phyloP scores from a whole-genome alignment of 1,140 invertebrate genomes.

The Leptopilina boulardi region DNA sequence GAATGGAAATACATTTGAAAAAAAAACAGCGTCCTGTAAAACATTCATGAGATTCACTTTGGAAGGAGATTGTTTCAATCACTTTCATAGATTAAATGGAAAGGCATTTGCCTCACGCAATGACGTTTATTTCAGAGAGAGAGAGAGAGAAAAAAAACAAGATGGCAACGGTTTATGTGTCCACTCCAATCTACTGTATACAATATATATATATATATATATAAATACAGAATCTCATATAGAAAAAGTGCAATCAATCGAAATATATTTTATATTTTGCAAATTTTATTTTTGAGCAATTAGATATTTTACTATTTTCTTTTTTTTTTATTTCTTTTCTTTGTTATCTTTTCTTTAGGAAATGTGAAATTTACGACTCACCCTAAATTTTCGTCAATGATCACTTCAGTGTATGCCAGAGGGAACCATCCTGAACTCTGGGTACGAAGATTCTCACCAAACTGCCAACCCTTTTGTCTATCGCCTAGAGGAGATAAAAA shows the following conservation, averaged over 20 bases:
- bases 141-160: no score
- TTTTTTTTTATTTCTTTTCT: neutral
- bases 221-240: no score
- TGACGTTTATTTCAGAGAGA: constrained; percentile 15
- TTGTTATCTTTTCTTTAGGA: neutral
- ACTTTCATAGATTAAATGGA: constrained; percentile 21
- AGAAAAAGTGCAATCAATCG: no score
- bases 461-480: constrained; percentile 96
- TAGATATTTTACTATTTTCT: no score
- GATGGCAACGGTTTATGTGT: constrained; percentile 8
- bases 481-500: constrained; percentile 76
- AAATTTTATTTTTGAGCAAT: no score
- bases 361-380: constrained; percentile 42
- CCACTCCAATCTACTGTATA: neutral
- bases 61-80: constrained; percentile 9
- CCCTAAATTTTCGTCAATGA: constrained; percentile 79
- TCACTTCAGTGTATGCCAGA: constrained; percentile 90
- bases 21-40: neutral
- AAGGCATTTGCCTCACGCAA: neutral
- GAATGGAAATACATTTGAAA: neutral
- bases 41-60: neutral
- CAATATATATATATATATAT: neutral
- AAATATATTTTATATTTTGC: no score
- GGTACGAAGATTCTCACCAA: constrained; percentile 92
- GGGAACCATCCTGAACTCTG: constrained; percentile 96